phyloP scores from a whole-genome alignment of 2,113 vertebrate species.

The Podarcis cretensis region DNA sequence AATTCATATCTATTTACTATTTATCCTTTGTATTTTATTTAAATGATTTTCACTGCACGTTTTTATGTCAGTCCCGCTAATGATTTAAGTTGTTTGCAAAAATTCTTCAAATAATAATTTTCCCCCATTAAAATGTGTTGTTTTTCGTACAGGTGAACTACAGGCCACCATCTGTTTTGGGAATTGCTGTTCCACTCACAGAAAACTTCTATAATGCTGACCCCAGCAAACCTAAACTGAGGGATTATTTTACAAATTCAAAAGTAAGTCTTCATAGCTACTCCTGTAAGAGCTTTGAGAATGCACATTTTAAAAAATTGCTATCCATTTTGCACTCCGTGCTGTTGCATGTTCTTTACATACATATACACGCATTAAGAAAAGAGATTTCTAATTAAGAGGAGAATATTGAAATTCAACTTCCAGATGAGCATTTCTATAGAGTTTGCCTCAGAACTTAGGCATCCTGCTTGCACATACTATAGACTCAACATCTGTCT shows the following conservation, averaged over 20 bases:
- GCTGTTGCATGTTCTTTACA: neutral
- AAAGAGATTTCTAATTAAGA: neutral
- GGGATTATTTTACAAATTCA: conserved; percentile 53
- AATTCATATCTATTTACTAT: too few species aligned
- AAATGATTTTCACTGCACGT: too few species aligned
- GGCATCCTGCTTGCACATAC: neutral
- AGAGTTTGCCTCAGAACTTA: neutral
- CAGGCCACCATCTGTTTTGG: conserved; percentile 54
- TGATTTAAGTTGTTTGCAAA: too few species aligned
- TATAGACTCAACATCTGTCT: neutral
- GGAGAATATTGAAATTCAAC: neutral
- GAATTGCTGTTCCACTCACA: conserved; percentile 62
- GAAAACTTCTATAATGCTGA: conserved; percentile 69
- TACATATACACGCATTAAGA: neutral
- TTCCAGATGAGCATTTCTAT: neutral
- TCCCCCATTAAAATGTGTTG: neutral
- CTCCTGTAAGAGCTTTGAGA: neutral
- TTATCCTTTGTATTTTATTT: too few species aligned
- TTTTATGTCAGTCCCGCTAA: too few species aligned
- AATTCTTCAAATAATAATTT: too few species aligned
- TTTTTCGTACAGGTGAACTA: conserved; percentile 63
- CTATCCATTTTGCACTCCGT: neutral
- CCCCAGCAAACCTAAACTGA: conserved; percentile 62
- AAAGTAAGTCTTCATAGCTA: conserved; percentile 56
- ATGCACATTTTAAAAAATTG: neutral